Base-by-base conservation (phyloP, 2,888 invertebrate species). In the Macrophya alboannulata region DNA sequence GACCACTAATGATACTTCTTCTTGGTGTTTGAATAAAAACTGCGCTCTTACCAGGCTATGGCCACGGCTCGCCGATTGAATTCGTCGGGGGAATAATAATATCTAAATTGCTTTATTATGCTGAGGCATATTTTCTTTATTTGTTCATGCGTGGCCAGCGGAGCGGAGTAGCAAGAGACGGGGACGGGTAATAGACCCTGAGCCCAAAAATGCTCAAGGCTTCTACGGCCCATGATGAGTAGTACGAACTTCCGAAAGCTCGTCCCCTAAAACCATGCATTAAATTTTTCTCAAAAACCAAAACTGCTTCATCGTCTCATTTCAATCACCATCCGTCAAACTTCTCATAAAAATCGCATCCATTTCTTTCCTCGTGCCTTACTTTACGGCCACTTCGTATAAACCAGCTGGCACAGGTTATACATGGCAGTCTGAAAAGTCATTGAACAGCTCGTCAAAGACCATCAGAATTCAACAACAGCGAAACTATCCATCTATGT, bases 61-160 rank as follows among this genome's bases (percentile, higher is more conserved):
- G 72, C 43, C 15, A 51, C 40, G 55, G 37, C 74, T 77, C 21
- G 85, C 77, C 68, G 77, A 85, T 79, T 68, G 85, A 85, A 76
- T 79, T 77, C 68, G 65, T 79, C 77, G 77, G 65, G 51, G 77
- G 48, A 77, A 85, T 85, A 85, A 85, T 85, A 76, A 79, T 85
- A 48, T 65, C 68, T 31, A 77, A 85, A 85, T 85, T 85, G 85
- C 85, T 85, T 85, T 85, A 79, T 77, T 85, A 85, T 65, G 48
- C 77, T 65, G 48, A 62, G 85, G 48, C 45, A 68, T 77, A 48
- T 65, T 77, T 85, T 37, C 85, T 85, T 85, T 77, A 85, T 85
- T 76, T 77, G 77, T 25, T 77, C 82, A 82, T 82, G 82, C 82
- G 68, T 68, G 82, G 65, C 82, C 82, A 17, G 68, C 83, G 31